A percentile compares a stretch with the other conserved stretches of the same genome.
Conservation (phyloP, 2,797 vertebrate species). For the Ambastaia sidthimunki region DNA sequence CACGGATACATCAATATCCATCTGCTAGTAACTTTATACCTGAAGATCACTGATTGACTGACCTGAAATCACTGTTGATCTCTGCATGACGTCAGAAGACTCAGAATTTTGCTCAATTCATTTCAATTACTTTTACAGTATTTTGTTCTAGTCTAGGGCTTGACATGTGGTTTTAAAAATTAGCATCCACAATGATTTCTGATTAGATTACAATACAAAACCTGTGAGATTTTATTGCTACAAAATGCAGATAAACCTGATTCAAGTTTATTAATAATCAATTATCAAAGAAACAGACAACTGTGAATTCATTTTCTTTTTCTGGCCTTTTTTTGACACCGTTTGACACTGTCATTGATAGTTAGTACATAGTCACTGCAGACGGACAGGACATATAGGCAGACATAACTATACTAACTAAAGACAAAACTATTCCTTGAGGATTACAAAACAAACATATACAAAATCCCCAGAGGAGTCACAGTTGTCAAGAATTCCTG, state of each 20-base stretch:
- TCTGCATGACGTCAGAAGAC: neutral
- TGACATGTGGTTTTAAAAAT: too few species aligned
- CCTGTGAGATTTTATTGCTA: neutral
- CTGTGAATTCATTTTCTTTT: neutral
- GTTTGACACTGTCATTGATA: too few species aligned
- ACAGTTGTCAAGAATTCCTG: neutral
- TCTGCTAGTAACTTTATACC: neutral
- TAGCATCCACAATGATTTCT: neutral
- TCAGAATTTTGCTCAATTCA: neutral
- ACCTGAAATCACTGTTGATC: neutral
- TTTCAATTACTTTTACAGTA: too few species aligned
- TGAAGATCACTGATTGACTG: too few species aligned
- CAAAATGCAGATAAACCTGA: too few species aligned
- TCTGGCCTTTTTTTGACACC: neutral
- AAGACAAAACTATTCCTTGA: neutral
- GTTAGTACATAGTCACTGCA: too few species aligned
- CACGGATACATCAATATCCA: neutral
- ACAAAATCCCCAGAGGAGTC: neutral
- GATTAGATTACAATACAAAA: slow-evolving; percentile 1
- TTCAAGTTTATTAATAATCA: neutral
- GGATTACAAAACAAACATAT: neutral
- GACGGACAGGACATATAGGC: too few species aligned
- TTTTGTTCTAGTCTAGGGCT: too few species aligned
- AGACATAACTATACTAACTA: too few species aligned
- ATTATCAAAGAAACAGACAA: neutral